These are phyloP conservation scores for Artibeus lituratus DNA, from an alignment of 2,797 vertebrate species.

Conservation along the genomic window DNA sequence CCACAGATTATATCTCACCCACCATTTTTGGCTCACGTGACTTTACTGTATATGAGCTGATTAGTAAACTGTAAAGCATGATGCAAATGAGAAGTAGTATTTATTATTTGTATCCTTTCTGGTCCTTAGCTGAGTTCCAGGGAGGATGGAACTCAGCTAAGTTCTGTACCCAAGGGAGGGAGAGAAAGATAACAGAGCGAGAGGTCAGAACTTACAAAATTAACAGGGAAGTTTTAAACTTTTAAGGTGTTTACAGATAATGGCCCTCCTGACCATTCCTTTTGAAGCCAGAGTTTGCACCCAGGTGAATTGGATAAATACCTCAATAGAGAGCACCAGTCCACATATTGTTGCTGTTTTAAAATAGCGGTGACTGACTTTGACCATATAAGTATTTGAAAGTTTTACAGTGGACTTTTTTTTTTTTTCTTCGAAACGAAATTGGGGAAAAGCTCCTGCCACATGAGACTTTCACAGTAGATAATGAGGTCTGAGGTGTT, in stretches of 20 bases:
- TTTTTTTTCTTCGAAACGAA: neutral
- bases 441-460: neutral
- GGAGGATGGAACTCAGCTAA: too few species aligned
- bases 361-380: neutral
- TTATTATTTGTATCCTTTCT: slow-evolving; percentile 24
- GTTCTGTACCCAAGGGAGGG: neutral
- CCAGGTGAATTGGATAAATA: neutral
- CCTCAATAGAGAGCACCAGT: neutral
- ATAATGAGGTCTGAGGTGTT: neutral
- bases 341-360: neutral
- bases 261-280: neutral
- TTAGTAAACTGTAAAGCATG: neutral
- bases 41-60: neutral
- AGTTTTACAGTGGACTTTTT: neutral
- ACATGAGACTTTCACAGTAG: neutral
- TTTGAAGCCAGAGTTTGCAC: neutral
- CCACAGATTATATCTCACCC: neutral
- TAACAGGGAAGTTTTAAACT: neutral
- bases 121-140: neutral
- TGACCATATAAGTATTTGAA: neutral
- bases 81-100: neutral
- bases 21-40: neutral
- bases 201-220: neutral
- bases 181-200: neutral
- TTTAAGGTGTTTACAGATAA: neutral